Conservation (phyloP, 2,113 vertebrate genomes). For the Echinops telfairi region DNA sequence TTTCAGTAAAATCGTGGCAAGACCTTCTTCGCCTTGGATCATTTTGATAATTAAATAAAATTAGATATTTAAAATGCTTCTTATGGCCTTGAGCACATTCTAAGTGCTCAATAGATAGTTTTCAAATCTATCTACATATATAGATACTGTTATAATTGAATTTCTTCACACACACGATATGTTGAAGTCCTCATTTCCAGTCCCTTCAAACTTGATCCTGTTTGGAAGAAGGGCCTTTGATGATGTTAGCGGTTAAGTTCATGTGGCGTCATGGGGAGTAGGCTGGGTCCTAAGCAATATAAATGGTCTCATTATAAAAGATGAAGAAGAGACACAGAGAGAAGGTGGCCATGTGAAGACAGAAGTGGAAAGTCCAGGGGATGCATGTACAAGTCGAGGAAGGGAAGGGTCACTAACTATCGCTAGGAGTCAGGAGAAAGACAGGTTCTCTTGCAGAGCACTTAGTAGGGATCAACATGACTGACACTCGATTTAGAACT, state of each 20-base stretch:
- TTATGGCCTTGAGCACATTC: background rate
- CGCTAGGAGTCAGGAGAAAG: background rate
- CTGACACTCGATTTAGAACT: background rate
- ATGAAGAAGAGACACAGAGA: background rate
- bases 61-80: background rate
- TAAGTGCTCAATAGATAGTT: background rate
- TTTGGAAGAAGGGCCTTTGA: background rate
- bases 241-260: background rate
- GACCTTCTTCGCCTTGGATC: background rate
- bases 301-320: background rate
- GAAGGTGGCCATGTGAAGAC: background rate
- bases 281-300: background rate
- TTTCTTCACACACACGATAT: background rate
- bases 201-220: background rate
- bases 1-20: too few species aligned
- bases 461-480: background rate
- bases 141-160: background rate
- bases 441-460: background rate
- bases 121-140: background rate
- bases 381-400: background rate
- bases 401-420: background rate
- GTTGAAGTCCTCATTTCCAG: background rate
- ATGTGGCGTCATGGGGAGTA: background rate
- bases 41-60: constrained; percentile 4
- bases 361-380: background rate